Conservation (phyloP, 2,113 vertebrate species). For the Charina bottae region DNA sequence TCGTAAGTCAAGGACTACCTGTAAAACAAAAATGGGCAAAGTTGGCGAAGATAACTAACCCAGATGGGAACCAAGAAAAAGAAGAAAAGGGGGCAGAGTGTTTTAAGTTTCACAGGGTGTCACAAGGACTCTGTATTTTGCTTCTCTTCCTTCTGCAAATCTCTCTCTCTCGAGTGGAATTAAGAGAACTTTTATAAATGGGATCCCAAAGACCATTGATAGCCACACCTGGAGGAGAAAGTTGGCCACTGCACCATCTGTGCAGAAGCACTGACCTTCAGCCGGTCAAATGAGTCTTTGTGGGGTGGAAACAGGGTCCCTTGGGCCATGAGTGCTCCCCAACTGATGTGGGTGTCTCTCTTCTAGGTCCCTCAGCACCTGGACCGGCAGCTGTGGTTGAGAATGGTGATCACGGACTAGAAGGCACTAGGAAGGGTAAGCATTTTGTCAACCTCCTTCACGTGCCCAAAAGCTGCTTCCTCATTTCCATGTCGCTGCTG, state of each 20-base stretch:
- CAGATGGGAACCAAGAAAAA: neutral
- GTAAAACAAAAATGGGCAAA: neutral
- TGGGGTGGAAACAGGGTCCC: neutral
- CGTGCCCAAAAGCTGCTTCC: neutral
- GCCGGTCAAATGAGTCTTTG: neutral
- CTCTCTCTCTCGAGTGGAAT: neutral
- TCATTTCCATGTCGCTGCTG: neutral
- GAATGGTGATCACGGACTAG: conserved; percentile 84
- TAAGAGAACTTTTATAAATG: neutral
- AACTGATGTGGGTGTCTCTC: neutral
- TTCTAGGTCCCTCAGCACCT: conserved; percentile 48
- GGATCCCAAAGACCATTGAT: neutral
- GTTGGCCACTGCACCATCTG: neutral
- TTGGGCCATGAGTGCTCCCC: too few species aligned
- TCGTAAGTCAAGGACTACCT: too few species aligned
- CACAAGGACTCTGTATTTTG: neutral
- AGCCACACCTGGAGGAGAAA: neutral
- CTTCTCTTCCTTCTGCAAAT: neutral
- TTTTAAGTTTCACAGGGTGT: neutral
- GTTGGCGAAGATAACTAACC: neutral
- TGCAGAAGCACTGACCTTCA: neutral
- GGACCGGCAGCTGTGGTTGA: conserved; percentile 76
- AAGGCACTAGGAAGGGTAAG: conserved; percentile 68
- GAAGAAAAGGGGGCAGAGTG: neutral
- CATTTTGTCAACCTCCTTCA: rapidly evolving